Percentiles rank a stretch among this genome's conserved stretches.
phyloP scores from a whole-genome alignment of 2,113 vertebrate genomes.

The Xiphophorus maculatus region DNA sequence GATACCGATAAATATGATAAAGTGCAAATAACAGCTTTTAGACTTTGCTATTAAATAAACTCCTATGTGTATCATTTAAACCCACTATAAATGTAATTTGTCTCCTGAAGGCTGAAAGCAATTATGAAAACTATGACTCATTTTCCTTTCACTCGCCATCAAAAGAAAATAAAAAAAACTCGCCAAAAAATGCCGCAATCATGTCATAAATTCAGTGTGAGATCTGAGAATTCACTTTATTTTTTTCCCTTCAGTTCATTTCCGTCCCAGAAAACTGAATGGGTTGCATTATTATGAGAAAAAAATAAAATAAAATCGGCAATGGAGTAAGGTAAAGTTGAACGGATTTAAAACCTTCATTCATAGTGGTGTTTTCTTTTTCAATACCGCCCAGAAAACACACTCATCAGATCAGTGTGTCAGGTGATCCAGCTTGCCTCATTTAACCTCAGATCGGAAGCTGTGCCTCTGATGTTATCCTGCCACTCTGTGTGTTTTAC shows the following conservation, averaged over 20 bases:
- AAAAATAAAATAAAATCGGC: too few species aligned
- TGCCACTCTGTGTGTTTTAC: slow-evolving; percentile 12
- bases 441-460: slow-evolving; percentile 19
- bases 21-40: neutral
- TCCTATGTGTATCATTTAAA: neutral
- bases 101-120: neutral
- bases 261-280: neutral
- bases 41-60: neutral
- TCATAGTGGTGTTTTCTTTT: neutral
- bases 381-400: slow-evolving; percentile 18
- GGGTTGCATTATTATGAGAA: neutral
- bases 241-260: neutral
- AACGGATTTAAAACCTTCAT: neutral
- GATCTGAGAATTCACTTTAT: neutral
- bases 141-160: too few species aligned
- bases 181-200: neutral
- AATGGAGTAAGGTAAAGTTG: neutral
- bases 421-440: slow-evolving; percentile 23
- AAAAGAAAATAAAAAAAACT: neutral
- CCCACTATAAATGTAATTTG: neutral
- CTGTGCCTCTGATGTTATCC: slow-evolving; percentile 24
- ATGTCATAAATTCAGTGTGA: neutral
- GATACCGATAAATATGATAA: neutral
- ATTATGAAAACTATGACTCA: neutral
- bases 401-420: slow-evolving; percentile 3